phyloP scores from a whole-genome alignment of 2,797 vertebrate genomes.

The Pteropus rufus region DNA sequence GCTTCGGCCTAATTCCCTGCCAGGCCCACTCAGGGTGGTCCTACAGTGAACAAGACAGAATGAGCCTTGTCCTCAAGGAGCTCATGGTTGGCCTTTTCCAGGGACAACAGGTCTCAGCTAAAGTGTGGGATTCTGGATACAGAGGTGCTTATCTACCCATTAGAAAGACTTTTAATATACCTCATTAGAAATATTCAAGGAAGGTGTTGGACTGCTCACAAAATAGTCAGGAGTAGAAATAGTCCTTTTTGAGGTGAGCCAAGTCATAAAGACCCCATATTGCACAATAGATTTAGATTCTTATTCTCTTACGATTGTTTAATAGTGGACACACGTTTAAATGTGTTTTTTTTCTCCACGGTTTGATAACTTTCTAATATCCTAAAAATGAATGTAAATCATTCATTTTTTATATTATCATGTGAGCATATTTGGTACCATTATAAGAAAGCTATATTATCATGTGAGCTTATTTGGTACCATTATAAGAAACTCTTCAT shows the following conservation, averaged over 20 bases:
- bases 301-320: neutral
- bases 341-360: neutral
- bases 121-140: neutral
- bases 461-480: neutral
- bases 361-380: neutral
- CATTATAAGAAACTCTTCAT: neutral
- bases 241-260: neutral
- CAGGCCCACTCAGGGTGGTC: neutral
- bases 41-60: neutral
- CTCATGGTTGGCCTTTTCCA: neutral
- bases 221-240: neutral
- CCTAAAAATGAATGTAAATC: neutral
- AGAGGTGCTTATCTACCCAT: neutral
- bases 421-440: neutral
- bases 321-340: neutral
- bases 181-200: neutral
- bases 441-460: neutral
- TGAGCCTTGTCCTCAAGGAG: neutral
- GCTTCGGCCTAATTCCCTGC: accelerated
- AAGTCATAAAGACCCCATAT: neutral
- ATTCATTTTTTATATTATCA: neutral
- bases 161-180: neutral
- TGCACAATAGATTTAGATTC: neutral
- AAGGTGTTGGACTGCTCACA: neutral
- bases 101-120: neutral